A percentile compares a stretch with the other conserved stretches of the same genome.
phyloP scores from a whole-genome alignment of 2,113 vertebrate species.

The Rhinichthys klamathensis region DNA sequence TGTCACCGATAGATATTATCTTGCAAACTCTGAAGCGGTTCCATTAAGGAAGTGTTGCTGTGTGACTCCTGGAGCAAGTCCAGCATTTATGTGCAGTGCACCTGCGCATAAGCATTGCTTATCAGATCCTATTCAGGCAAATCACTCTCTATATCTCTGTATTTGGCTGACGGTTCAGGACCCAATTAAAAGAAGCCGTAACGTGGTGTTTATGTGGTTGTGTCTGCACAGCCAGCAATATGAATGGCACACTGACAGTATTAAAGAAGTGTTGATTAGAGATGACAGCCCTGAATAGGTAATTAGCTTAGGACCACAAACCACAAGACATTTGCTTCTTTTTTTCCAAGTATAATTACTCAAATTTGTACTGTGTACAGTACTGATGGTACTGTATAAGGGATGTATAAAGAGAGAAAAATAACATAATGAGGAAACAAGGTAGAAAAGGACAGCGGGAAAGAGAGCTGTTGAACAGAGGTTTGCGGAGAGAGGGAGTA shows the following conservation, averaged over 20 bases:
- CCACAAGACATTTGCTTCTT: neutral
- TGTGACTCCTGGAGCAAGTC: neutral
- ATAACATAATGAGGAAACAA: neutral
- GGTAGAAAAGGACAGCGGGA: neutral
- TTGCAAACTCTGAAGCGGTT: neutral
- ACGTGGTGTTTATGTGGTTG: constrained; percentile 12
- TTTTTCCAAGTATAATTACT: neutral
- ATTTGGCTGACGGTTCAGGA: constrained; percentile 18
- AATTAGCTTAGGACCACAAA: constrained; percentile 41
- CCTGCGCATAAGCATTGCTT: neutral
- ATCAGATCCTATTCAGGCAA: constrained; percentile 42
- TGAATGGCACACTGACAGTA: neutral
- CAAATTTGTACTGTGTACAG: too few species aligned
- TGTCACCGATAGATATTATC: neutral
- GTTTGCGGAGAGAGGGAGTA: constrained; percentile 27
- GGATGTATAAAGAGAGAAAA: neutral
- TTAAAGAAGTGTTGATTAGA: constrained; percentile 49
- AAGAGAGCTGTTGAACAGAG: constrained; percentile 16
- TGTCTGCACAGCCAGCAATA: neutral
- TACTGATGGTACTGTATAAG: too few species aligned
- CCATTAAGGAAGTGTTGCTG: neutral
- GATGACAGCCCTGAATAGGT: constrained; percentile 45
- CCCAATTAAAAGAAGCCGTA: constrained; percentile 34
- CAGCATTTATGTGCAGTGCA: neutral
- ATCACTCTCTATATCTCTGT: constrained; percentile 16